Evolutionary conservation across 2,113 vertebrate genomes (phyloP).

Genomic region (Clarias batrachus): DNA sequence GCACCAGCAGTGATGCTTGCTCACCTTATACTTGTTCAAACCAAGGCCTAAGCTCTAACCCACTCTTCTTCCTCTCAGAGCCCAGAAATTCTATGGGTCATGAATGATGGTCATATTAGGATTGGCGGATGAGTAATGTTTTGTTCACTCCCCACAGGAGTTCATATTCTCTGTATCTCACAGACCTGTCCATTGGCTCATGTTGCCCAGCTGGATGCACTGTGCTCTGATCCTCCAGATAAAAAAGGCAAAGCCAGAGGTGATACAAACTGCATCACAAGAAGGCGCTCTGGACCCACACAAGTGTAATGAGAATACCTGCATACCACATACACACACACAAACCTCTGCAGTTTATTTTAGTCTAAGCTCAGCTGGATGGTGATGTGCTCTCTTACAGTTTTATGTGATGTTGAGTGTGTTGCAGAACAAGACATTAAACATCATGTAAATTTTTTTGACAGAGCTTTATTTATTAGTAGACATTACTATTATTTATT

Average conservation of each 20-base stretch:
- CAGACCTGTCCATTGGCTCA: conserved; percentile 32
- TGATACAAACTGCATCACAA: conserved; percentile 41
- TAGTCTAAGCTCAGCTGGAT: conserved; percentile 43
- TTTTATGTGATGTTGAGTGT: conserved; percentile 2
- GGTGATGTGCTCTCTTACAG: background rate
- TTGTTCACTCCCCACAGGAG: conserved; percentile 17
- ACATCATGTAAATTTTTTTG: background rate
- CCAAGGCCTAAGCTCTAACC: conserved; percentile 21
- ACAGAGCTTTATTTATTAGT: background rate
- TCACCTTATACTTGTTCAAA: conserved; percentile 24
- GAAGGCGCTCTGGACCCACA: conserved; percentile 23
- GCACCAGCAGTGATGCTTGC: conserved; percentile 19
- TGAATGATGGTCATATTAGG: conserved; percentile 38
- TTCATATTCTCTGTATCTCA: conserved; percentile 40
- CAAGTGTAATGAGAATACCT: conserved; percentile 11
- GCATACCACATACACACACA: background rate
- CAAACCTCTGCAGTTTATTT: conserved; percentile 37
- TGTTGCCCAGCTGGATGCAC: conserved; percentile 42
- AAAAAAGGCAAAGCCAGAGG: conserved; percentile 41
- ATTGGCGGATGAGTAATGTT: conserved; percentile 37
- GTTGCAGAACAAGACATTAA: background rate
- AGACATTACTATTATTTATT: background rate
- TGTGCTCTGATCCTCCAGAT: conserved; percentile 34
- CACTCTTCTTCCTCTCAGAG: conserved; percentile 26
- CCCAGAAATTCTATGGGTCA: conserved; percentile 2